Base-by-base conservation (phyloP, 2,113 vertebrate genomes). In the Conger conger region DNA sequence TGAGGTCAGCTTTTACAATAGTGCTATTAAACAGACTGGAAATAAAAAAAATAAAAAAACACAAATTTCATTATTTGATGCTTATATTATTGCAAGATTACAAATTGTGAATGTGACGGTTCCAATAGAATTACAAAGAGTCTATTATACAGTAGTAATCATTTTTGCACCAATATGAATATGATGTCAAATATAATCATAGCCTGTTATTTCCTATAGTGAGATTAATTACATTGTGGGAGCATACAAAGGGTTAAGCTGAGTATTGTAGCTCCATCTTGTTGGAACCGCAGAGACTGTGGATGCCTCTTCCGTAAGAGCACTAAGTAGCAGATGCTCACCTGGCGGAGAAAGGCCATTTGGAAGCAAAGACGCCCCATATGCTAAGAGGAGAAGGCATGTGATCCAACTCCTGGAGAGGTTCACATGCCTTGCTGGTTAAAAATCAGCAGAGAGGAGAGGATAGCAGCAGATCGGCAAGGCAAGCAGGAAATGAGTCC, bases 311-410 rank as follows among this genome's bases (percentile, higher is more conserved):
- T 87, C 89, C 90, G 90, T 91, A 91, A 91, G 90, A 92, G 89
- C 88, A 87, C 92, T 93, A 94, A 94, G 91, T 91, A 94, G 91
- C 94, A 94, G 92, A 93, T 94, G 94, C 94, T 92, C 91, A 94
- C 93, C 93, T 94, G 94, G 94, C 94, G 89, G 90, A 93, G 91
- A 88, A 93, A 91, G 88, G 87, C 86, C 83, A 88, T 91, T 91
- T 88, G 54, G 86, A 90, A 76, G 89, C 90, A 83, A 79, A 87
- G 60, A 87, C 84, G 82, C 86, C 57, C 89, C 86, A 89, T 83
- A 90, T 86, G 81, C 87, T 82, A 57, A 33, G 81, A 86, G 85
- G 81, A 82, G 73, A 82, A 78, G 80, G 60, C 85, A 82, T 86
- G 84, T 82, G 84, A 86, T 82, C 84, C 54, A 79, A 33, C 79